A percentile compares a stretch with the other conserved stretches of the same genome.
phyloP scores from a whole-genome alignment of 2,888 invertebrate genomes.

The Atrina japonica region DNA sequence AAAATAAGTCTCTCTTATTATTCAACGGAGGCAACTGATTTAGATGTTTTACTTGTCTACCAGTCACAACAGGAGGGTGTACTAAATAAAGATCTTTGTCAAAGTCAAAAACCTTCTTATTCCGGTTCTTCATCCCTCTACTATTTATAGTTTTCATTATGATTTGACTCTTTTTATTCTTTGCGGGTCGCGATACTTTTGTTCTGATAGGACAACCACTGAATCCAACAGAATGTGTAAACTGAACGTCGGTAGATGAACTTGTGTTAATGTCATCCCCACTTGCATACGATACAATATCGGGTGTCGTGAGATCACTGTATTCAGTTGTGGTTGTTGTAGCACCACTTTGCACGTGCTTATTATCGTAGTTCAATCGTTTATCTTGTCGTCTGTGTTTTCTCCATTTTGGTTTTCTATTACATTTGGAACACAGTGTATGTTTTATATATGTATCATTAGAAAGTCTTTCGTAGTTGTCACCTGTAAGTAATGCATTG shows the following conservation, averaged over 20 bases:
- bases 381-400: too few species aligned
- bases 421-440: too few species aligned
- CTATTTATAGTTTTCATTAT: too few species aligned
- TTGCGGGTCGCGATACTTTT: background rate
- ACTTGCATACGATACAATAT: background rate
- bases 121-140: background rate
- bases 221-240: constrained; percentile 19
- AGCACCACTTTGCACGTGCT: background rate
- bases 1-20: too few species aligned
- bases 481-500: too few species aligned
- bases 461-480: too few species aligned
- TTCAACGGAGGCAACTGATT: constrained; percentile 2
- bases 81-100: constrained; percentile 34
- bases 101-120: constrained; percentile 27
- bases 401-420: too few species aligned
- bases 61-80: constrained; percentile 29
- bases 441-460: too few species aligned
- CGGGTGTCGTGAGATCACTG: background rate
- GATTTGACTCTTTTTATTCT: background rate
- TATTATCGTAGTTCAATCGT: too few species aligned
- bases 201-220: constrained; percentile 12
- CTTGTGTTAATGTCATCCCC: background rate
- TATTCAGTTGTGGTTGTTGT: background rate
- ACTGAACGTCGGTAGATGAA: constrained; percentile 6
- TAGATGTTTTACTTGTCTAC: constrained; percentile 20